Conservation (phyloP, 2,797 vertebrate genomes). For the Anabas testudineus region DNA sequence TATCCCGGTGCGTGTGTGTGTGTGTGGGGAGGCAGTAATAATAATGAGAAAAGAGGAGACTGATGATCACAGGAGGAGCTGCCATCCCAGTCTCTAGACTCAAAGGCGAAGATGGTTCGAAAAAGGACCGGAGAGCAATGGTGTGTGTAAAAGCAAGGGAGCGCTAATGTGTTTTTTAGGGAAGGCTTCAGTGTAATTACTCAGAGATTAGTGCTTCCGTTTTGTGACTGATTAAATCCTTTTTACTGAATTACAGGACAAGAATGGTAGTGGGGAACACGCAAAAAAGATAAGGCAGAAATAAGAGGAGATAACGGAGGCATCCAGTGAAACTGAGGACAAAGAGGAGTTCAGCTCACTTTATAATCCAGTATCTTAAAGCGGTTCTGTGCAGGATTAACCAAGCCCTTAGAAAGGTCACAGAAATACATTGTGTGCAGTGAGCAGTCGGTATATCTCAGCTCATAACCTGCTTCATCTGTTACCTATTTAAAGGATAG, state of each 20-base stretch:
- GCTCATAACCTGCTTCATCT: not conserved
- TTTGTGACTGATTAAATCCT: constrained; percentile 50
- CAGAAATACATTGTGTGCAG: not conserved
- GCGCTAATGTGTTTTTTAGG: constrained; percentile 19
- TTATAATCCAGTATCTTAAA: constrained; percentile 6
- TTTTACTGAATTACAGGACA: constrained; percentile 40
- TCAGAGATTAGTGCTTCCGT: constrained; percentile 47
- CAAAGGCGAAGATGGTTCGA: constrained; percentile 21
- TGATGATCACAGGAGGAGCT: constrained; percentile 15
- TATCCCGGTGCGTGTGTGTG: constrained; percentile 14
- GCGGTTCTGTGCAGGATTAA: constrained; percentile 16
- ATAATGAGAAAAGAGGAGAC: constrained; percentile 55
- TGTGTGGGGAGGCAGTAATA: constrained; percentile 2
- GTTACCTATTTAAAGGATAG: no score
- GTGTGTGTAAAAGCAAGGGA: constrained; percentile 19
- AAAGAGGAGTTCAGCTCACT: constrained; percentile 5
- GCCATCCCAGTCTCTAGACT: constrained; percentile 18
- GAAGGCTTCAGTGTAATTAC: constrained; percentile 39
- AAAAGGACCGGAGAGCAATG: not conserved
- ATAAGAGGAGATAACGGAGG: not conserved
- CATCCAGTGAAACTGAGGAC: not conserved
- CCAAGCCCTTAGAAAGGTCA: constrained; percentile 3
- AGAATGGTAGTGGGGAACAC: not conserved
- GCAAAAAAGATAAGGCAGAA: not conserved
- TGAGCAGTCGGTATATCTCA: not conserved